Evolutionary conservation across 1,140 invertebrate genomes (phyloP).

Genomic region (Calosoma granatense): DNA sequence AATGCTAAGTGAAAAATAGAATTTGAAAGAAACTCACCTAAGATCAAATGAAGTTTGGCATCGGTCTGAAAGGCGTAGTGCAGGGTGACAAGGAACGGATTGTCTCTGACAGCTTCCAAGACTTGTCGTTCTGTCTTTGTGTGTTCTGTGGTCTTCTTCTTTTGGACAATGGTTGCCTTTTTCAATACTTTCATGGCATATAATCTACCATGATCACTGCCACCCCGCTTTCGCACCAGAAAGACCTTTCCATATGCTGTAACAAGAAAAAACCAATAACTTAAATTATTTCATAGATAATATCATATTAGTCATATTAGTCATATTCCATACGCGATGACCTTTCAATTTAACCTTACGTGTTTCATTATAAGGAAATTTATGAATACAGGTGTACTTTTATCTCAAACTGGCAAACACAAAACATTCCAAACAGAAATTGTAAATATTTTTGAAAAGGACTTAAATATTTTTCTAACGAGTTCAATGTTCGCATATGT

Average conservation of each 20-base stretch:
- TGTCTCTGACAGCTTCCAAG: constrained; percentile 75
- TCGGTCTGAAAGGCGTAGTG: constrained; percentile 93
- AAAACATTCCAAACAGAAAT: too few species aligned
- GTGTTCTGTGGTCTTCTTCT: constrained; percentile 89
- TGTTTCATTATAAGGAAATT: neutral
- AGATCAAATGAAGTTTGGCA: constrained; percentile 81
- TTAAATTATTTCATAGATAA: too few species aligned
- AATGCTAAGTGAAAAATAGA: constrained; percentile 1
- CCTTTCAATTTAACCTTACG: neutral
- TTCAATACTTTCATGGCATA: constrained; percentile 94
- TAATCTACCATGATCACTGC: constrained; percentile 67
- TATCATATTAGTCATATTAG: neutral
- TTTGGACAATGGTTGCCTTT: constrained; percentile 81
- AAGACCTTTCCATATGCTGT: constrained; percentile 91
- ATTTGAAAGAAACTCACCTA: constrained; percentile 54
- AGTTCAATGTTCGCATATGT: too few species aligned
- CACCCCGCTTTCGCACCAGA: constrained; percentile 72
- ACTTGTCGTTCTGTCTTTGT: constrained; percentile 85
- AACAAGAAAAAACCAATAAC: constrained; percentile 42
- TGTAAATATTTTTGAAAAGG: too few species aligned
- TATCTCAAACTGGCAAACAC: too few species aligned
- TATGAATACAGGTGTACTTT: neutral
- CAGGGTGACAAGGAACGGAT: constrained; percentile 84
- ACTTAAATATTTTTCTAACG: too few species aligned
- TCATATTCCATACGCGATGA: neutral